A percentile compares a stretch with the other conserved stretches of the same genome.
Evolutionary conservation across 92 coral and sea anemone genomes (phyloP).

Genomic region (Actinernus sp.): DNA sequence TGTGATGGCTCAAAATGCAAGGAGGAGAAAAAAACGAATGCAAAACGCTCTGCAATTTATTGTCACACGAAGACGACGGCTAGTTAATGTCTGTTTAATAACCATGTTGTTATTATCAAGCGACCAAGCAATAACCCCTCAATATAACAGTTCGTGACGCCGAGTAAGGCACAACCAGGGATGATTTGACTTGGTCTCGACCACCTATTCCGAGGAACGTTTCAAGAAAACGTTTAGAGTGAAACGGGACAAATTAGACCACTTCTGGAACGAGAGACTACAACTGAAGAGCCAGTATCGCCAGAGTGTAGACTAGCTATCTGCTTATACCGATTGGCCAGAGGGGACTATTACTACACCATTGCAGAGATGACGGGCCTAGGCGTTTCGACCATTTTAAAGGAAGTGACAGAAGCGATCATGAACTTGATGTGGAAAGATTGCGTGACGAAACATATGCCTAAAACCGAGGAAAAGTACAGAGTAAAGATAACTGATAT

Average conservation of each 20-base stretch:
- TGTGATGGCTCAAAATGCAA: too few relatives aligned
- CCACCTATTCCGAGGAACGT: slow-evolving; percentile 12
- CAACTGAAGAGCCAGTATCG: slow-evolving; percentile 50
- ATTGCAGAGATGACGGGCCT: slow-evolving; percentile 30
- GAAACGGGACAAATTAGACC: neutral
- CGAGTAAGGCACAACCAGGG: slow-evolving; percentile 38
- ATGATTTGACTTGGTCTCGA: slow-evolving; percentile 30
- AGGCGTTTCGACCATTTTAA: slow-evolving; percentile 51
- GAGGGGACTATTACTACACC: slow-evolving; percentile 52
- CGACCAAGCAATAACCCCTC: too few relatives aligned
- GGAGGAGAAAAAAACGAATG: too few relatives aligned
- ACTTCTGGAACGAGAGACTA: slow-evolving; percentile 3
- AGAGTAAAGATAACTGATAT: neutral
- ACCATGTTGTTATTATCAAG: too few relatives aligned
- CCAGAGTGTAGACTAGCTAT: slow-evolving; percentile 54
- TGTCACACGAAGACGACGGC: too few relatives aligned
- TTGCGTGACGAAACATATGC: slow-evolving; percentile 26
- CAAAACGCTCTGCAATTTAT: too few relatives aligned
- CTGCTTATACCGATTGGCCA: slow-evolving; percentile 51
- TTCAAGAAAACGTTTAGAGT: slow-evolving; percentile 20
- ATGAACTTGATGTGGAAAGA: slow-evolving; percentile 36
- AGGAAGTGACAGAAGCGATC: slow-evolving; percentile 39
- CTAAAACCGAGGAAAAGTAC: slow-evolving; percentile 40
- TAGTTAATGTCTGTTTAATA: too few relatives aligned
- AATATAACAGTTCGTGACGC: slow-evolving; percentile 44